Percentiles rank a stretch among this genome's conserved stretches.
phyloP scores from a whole-genome alignment of 2,797 vertebrate genomes.

The Danio aesculapii region DNA sequence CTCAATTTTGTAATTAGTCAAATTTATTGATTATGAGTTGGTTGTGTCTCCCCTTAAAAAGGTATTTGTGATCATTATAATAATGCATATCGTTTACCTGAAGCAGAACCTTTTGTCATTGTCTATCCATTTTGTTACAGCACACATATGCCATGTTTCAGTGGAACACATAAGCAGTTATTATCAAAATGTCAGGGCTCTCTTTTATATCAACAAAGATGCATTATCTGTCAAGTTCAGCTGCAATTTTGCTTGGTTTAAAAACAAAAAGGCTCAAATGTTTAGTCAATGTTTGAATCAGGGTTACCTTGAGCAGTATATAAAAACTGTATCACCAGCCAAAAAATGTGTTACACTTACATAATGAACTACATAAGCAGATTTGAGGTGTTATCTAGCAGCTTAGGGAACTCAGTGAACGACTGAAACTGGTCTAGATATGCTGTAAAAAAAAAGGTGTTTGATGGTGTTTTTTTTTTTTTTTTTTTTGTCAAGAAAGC shows the following conservation, averaged over 20 bases:
- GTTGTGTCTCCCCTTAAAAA: background rate
- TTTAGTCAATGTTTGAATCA: background rate
- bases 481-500: background rate
- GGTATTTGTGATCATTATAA: background rate
- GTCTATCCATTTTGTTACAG: background rate
- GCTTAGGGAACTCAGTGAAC: background rate
- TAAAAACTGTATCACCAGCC: background rate
- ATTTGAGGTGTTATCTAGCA: conserved; percentile 9
- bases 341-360: background rate
- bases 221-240: background rate
- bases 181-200: conserved; percentile 6
- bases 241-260: background rate
- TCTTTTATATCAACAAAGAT: background rate
- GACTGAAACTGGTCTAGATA: background rate
- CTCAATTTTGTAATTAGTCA: no score
- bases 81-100: background rate
- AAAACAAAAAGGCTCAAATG: background rate
- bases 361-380: background rate
- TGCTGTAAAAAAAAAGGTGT: background rate
- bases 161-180: background rate
- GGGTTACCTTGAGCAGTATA: background rate
- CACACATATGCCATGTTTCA: background rate
- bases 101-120: background rate
- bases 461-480: background rate
- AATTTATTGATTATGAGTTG: background rate